Base-by-base conservation (phyloP, 2,113 vertebrate genomes). In the Gracilinanus agilis region DNA sequence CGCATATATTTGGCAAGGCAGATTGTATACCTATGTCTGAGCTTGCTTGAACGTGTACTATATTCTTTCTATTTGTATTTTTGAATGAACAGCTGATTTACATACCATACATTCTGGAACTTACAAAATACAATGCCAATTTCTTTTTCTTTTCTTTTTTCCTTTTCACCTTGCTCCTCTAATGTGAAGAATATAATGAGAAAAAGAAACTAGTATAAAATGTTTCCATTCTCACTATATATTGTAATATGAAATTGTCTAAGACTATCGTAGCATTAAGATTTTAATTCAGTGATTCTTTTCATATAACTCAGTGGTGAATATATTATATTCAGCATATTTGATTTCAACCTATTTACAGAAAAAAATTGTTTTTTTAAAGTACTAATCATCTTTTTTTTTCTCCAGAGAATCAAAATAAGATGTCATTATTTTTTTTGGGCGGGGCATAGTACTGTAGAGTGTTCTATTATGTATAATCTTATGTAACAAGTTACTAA, bases 281-380 rank as follows among this genome's bases (percentile, higher is more conserved):
- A 94, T 91, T 95, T 96, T 92, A 61, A 25, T 98, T 95, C 89
- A 90, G 9, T 27, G 56, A 91, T 89, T 19, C 27, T 27, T 27
- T 88, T 94, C 90, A 53, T 89, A 54, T 83, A 53, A 92, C 94
- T 95, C 40, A 89, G 58, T 29, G 24, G 93, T 92, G 25, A 40
- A 83, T 89, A 83, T 56, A 94, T 53, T 91, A 34, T 67, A 7
- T 9, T 90, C 2, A 54, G 61, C 88, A 67, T 44, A 13, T 95
- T 88, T 93, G 27, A 91, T 97, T 92, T 53, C 34, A 94, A 93
- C 89, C 1, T 90, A 90, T 93, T 95, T 97, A 27, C 55, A 96
- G 90, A 96, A 97, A 94, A 97, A 92, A 54, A 92, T 94, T 23
- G 34, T 93, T 90, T 97, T 95, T n/a, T 53, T 55, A 40, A 3